These are phyloP conservation scores for Drosophila baimaii DNA, from an alignment of 1,140 invertebrate genomes.

Conservation along the genomic window DNA sequence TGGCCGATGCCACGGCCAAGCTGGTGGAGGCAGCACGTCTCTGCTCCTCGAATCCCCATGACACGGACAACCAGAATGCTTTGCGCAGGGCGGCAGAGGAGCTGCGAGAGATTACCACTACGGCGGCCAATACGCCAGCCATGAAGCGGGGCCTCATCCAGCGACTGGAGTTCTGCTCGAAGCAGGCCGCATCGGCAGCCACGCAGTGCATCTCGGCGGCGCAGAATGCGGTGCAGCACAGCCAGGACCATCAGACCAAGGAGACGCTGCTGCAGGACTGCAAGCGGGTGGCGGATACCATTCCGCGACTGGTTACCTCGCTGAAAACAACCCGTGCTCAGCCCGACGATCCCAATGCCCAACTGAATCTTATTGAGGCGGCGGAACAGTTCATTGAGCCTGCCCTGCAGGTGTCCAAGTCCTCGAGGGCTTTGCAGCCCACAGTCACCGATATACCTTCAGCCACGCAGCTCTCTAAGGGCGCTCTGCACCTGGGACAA, in stretches of 20 bases:
- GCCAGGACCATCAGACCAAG: slow-evolving; percentile 83
- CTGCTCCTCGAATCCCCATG: slow-evolving; percentile 93
- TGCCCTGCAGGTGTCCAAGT: slow-evolving; percentile 89
- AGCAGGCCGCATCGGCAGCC: slow-evolving; percentile 93
- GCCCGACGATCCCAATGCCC: slow-evolving; percentile 90
- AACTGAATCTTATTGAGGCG: slow-evolving; percentile 93
- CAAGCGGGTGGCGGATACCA: slow-evolving; percentile 90
- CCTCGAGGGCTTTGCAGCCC: slow-evolving; percentile 92
- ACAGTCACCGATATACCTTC: slow-evolving; percentile 93
- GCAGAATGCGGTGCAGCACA: slow-evolving; percentile 90
- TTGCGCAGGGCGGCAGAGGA: slow-evolving; percentile 95
- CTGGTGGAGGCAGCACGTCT: slow-evolving; percentile 98
- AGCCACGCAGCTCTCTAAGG: slow-evolving; percentile 87
- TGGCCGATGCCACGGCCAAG: slow-evolving; percentile 97
- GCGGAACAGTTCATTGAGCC: slow-evolving; percentile 93
- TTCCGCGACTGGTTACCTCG: slow-evolving; percentile 92
- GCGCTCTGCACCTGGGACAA: slow-evolving; percentile 77
- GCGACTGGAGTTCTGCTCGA: slow-evolving; percentile 91
- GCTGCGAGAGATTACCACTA: slow-evolving; percentile 93
- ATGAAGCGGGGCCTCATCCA: slow-evolving; percentile 91
- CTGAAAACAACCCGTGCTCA: slow-evolving; percentile 90
- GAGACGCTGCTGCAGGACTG: slow-evolving; percentile 91
- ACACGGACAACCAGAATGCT: slow-evolving; percentile 92
- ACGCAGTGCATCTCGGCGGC: slow-evolving; percentile 95
- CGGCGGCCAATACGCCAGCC: slow-evolving; percentile 90